These are phyloP conservation scores for Luperina nickerlii DNA, from an alignment of 2,888 invertebrate species.

Conservation along the genomic window DNA sequence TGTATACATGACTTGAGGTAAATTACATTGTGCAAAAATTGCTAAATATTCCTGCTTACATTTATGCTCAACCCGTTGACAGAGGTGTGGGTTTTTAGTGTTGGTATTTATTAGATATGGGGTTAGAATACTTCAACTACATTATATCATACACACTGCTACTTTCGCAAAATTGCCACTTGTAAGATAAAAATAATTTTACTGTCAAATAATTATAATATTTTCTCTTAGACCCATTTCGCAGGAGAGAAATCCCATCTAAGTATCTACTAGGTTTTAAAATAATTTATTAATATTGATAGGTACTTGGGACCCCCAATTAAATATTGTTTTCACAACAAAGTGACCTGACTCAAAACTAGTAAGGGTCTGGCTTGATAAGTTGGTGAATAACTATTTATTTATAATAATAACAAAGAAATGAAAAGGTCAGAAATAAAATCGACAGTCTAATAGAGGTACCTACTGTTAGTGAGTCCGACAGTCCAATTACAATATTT, in stretches of 20 bases:
- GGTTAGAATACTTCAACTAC: background rate
- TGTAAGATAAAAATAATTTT: background rate
- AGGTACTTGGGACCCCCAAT: background rate
- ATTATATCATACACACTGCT: background rate
- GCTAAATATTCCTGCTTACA: background rate
- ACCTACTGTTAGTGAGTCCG: background rate
- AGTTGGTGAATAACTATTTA: background rate
- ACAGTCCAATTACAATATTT: background rate
- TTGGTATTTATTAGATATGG: background rate
- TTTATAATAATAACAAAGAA: background rate
- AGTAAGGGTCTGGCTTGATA: background rate
- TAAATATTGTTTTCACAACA: background rate
- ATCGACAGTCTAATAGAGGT: background rate
- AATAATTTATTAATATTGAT: conserved; percentile 2
- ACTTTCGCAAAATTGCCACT: background rate
- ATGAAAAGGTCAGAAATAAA: background rate
- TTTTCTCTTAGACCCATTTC: background rate
- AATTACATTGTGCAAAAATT: background rate
- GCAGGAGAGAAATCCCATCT: background rate
- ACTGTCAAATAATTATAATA: background rate
- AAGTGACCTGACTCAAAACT: background rate
- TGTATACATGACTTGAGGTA: background rate
- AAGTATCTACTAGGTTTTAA: background rate
- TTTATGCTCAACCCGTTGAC: background rate
- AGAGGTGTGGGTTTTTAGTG: too few species aligned